Conservation (phyloP, 2,113 vertebrate genomes). For the Megaptera novaeangliae region DNA sequence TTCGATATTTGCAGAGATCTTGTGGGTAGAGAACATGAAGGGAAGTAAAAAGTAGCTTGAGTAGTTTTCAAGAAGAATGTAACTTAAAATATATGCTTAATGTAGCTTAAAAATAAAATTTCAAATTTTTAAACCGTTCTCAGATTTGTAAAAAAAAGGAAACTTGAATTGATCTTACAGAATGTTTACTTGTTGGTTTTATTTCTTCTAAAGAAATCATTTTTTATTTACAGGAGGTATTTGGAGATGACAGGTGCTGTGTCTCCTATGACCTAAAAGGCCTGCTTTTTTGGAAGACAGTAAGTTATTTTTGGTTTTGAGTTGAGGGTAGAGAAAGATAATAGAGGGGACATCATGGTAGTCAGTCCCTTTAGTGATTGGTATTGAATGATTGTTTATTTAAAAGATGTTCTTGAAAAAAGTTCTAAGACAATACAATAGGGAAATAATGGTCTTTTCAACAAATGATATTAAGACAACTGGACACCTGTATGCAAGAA, state of each 20-base stretch:
- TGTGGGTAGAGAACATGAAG: not conserved
- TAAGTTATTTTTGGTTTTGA: not conserved
- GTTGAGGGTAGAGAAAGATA: not conserved
- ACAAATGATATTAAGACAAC: not conserved
- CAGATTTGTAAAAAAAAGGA: not conserved
- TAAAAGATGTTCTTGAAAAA: not conserved
- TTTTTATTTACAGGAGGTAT: not conserved
- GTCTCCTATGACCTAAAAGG: not conserved
- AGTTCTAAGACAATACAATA: not conserved
- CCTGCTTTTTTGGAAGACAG: not conserved
- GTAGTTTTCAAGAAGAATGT: not conserved
- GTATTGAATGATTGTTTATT: not conserved
- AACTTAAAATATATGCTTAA: not conserved
- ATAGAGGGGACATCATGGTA: not conserved
- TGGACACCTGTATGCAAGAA: not conserved
- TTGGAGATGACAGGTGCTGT: not conserved
- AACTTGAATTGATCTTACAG: not conserved
- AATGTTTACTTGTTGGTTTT: not conserved
- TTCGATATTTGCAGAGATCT: not conserved
- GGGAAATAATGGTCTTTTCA: not conserved
- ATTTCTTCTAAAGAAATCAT: not conserved
- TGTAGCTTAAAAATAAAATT: not conserved
- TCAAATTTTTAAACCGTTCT: not conserved
- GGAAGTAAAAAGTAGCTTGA: not conserved
- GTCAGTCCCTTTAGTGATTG: not conserved